Evolutionary conservation across 2,797 vertebrate species (phyloP).

Genomic region (Epinephelus coioides): DNA sequence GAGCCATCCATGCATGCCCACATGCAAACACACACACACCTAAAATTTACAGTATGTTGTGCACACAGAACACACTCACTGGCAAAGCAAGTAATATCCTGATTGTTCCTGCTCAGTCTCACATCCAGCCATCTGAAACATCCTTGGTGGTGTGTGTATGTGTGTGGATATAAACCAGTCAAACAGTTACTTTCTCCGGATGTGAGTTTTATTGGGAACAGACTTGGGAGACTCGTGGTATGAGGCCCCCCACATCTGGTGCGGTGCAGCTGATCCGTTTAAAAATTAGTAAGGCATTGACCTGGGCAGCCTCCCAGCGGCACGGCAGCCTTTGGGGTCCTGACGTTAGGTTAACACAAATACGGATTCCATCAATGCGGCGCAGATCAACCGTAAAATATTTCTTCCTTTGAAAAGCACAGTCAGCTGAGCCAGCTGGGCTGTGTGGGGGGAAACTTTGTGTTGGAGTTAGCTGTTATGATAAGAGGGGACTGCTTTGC

Average conservation of each 20-base stretch:
- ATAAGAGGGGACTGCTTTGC: neutral
- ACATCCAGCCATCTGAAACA: conserved; percentile 39
- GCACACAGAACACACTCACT: conserved; percentile 23
- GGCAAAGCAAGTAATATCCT: conserved; percentile 21
- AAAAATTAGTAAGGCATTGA: conserved; percentile 84
- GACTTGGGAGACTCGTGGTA: conserved; percentile 54
- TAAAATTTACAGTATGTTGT: too few species aligned
- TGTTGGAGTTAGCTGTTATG: neutral
- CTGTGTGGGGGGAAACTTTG: neutral
- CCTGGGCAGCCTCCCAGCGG: conserved; percentile 74
- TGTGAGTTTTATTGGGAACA: conserved; percentile 84
- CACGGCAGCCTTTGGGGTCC: conserved; percentile 66
- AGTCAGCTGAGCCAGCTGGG: conserved; percentile 24
- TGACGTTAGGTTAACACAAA: conserved; percentile 75
- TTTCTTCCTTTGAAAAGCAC: conserved; percentile 46
- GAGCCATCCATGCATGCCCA: neutral
- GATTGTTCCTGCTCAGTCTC: conserved; percentile 23
- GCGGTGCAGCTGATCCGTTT: conserved; percentile 80
- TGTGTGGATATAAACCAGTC: conserved; percentile 52
- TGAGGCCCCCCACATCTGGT: conserved; percentile 80
- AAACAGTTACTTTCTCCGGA: conserved; percentile 80
- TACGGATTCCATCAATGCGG: conserved; percentile 69
- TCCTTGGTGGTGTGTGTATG: conserved; percentile 4
- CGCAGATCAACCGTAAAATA: conserved; percentile 31
- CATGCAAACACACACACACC: conserved; percentile 1